A percentile compares a stretch with the other conserved stretches of the same genome.
Evolutionary conservation across 1,140 invertebrate genomes (phyloP).

Genomic region (Adoxophyes honmai): DNA sequence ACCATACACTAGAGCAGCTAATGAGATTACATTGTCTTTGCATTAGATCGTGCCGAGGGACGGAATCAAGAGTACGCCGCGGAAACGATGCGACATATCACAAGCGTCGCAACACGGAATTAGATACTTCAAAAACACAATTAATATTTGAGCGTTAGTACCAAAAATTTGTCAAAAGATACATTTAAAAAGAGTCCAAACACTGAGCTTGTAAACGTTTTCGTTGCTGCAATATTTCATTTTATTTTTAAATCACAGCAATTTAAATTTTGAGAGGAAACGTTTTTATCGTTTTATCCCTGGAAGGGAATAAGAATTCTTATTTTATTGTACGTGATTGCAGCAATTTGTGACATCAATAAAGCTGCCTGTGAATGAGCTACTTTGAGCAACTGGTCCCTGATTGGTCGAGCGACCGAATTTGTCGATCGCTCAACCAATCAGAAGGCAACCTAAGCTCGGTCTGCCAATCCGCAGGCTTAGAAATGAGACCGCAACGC

Average conservation of each 20-base stretch:
- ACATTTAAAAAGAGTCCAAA: not conserved
- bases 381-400: too few species aligned
- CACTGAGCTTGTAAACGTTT: not conserved
- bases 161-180: not conserved
- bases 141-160: constrained; percentile 12
- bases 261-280: not conserved
- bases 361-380: too few species aligned
- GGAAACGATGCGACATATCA: constrained; percentile 4
- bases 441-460: too few species aligned
- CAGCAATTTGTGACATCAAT: constrained; percentile 4
- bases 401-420: too few species aligned
- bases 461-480: not conserved
- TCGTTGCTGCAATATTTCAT: not conserved
- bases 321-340: not conserved
- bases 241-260: constrained; percentile 10
- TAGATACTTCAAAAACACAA: constrained; percentile 2
- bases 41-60: constrained; percentile 52
- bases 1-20: constrained; percentile 33
- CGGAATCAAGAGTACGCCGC: constrained; percentile 39
- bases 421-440: too few species aligned
- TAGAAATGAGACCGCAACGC: constrained; percentile 2
- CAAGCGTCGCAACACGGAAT: not conserved
- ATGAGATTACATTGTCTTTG: constrained; percentile 43
- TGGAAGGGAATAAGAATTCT: not conserved
- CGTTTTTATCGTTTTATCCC: not conserved